Base-by-base conservation (phyloP, 2,888 invertebrate species). In the Acanthoscelides obtectus region DNA sequence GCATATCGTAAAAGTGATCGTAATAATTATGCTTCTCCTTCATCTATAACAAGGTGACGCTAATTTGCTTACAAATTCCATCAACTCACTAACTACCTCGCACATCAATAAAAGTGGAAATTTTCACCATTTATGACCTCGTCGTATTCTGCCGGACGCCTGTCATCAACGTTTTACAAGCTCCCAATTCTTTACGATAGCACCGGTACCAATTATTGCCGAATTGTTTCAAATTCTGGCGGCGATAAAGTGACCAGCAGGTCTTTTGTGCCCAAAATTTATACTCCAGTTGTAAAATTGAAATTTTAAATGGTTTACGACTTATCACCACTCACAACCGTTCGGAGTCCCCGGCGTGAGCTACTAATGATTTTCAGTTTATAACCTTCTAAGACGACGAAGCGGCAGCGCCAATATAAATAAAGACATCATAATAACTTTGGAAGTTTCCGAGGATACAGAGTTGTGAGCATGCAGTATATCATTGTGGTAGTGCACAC, bases 301-400 rank as follows among this genome's bases (percentile, higher is more conserved):
- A 66, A 66, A 66, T 66, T 45, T 66, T 66, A 66, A 66, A 22
- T 66, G 66, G 66, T 66, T 66, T 66, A 66, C 66, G 22, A 66
- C 66, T 21, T 66, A 66, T 20, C 66, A 66, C 8, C 45, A 66
- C 21, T 66, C 12, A 21, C 66, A 66, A 66, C 66, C 66, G 66
- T 66, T 66, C 22, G 20, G 66, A 22, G 66, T 20, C 66, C 66
- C 22, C 8, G 45, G 45, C 45, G 45, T 45, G 45, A 45, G 45
- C 45, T 45, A 45, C 45, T 45, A 45, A 45, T 45, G 45, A 45
- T 45, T 45, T 45, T 45, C 45, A 45, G 45, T 45, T 12, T 45
- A 45, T 45, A 45, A 17, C 12, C 45, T 45, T 12, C 45, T 45
- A 12, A 45, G 45, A 12, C 8, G 45, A 45, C 8, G 45, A 17